A percentile compares a stretch with the other conserved stretches of the same genome.
These are phyloP conservation scores for Zaprionus capensis DNA, from an alignment of 1,140 invertebrate species.

Conservation along the genomic window DNA sequence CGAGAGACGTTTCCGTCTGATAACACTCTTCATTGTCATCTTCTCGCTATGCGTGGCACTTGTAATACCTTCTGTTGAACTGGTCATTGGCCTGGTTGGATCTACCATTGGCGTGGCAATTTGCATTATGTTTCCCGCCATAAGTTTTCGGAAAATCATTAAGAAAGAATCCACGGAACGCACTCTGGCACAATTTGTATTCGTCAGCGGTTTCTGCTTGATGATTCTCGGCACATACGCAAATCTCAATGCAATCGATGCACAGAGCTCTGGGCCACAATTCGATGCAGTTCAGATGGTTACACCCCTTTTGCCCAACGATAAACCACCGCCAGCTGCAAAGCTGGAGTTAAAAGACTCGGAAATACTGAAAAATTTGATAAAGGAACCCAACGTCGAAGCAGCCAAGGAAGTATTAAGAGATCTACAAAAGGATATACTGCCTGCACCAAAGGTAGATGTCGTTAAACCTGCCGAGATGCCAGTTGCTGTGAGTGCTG, in stretches of 20 bases:
- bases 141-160: slow-evolving; percentile 89
- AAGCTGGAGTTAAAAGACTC: slow-evolving; percentile 54
- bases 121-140: slow-evolving; percentile 95
- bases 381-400: slow-evolving; percentile 26
- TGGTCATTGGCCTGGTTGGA: slow-evolving; percentile 95
- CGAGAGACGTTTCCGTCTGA: slow-evolving; percentile 90
- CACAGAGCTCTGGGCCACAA: slow-evolving; percentile 84
- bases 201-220: slow-evolving; percentile 91
- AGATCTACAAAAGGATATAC: slow-evolving; percentile 40
- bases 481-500: slow-evolving; percentile 14
- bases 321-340: slow-evolving; percentile 46
- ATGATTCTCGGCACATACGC: slow-evolving; percentile 94
- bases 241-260: slow-evolving; percentile 91
- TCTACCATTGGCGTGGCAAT: slow-evolving; percentile 98
- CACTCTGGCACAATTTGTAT: slow-evolving; percentile 89
- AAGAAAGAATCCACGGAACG: slow-evolving; percentile 91
- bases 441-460: slow-evolving; percentile 13
- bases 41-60: slow-evolving; percentile 91
- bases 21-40: slow-evolving; percentile 91
- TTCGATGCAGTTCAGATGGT: slow-evolving; percentile 55
- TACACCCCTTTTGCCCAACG: slow-evolving; percentile 71
- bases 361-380: slow-evolving; percentile 58
- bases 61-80: slow-evolving; percentile 94
- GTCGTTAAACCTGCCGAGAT: slow-evolving; percentile 33
- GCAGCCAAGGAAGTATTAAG: slow-evolving; percentile 34